phyloP scores from a whole-genome alignment of 2,113 vertebrate species.

The Tragelaphus imberbis region DNA sequence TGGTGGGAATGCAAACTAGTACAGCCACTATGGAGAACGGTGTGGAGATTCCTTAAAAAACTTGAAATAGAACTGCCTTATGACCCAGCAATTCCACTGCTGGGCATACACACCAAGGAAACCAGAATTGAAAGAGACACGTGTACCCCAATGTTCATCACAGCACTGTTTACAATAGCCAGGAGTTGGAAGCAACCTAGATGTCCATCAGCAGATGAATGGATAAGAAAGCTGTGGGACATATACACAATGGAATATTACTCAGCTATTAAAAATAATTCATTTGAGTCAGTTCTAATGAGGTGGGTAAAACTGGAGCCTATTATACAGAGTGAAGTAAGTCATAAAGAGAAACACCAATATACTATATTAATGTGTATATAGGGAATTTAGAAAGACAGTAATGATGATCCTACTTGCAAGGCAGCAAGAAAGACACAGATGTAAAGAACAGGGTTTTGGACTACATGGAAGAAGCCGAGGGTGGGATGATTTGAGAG shows the following conservation, averaged over 20 bases:
- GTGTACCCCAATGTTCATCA: accelerated
- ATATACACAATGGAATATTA: background rate
- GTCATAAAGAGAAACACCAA: background rate
- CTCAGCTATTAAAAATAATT: background rate
- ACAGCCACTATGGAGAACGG: background rate
- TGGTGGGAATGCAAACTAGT: background rate
- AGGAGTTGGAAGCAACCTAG: background rate
- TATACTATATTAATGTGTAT: background rate
- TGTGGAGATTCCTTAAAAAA: background rate
- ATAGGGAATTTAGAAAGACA: background rate
- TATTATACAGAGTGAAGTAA: background rate
- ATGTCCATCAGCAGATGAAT: background rate
- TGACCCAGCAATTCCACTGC: background rate
- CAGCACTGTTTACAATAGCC: background rate
- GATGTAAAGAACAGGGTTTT: background rate
- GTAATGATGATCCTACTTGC: background rate
- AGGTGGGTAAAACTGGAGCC: background rate
- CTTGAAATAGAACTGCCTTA: background rate
- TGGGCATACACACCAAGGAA: accelerated
- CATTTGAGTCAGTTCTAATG: background rate
- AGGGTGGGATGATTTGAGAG: background rate
- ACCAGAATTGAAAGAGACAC: background rate
- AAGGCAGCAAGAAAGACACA: background rate
- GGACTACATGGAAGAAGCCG: background rate
- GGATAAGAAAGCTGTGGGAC: background rate